phyloP scores from a whole-genome alignment of 1,140 invertebrate genomes.

The Lasaia peninsularis region DNA sequence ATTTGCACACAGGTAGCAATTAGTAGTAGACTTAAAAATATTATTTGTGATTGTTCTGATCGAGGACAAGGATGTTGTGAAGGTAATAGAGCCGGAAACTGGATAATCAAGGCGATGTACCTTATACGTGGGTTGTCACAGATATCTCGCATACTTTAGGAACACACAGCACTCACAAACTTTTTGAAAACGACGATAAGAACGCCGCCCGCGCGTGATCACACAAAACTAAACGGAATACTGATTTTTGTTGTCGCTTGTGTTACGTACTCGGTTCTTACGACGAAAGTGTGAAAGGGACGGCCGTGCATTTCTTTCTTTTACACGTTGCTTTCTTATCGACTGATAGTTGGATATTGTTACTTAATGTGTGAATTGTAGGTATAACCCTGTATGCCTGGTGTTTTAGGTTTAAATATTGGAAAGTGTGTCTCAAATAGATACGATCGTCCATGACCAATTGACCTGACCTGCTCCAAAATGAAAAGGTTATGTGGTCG shows the following conservation, averaged over 20 bases:
- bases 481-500: no score
- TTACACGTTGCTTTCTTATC: slow-evolving; percentile 55
- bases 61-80: slow-evolving; percentile 65
- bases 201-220: slow-evolving; percentile 52
- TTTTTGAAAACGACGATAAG: background rate
- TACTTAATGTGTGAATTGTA: no score
- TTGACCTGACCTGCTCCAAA: no score
- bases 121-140: background rate
- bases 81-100: background rate
- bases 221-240: slow-evolving; percentile 62
- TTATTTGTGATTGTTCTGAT: slow-evolving; percentile 51
- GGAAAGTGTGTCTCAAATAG: background rate
- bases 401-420: background rate
- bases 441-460: no score
- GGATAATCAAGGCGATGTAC: background rate
- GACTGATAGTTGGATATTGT: no score
- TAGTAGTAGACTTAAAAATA: no score
- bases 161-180: slow-evolving; percentile 55
- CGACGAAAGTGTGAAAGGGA: slow-evolving; percentile 66
- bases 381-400: no score
- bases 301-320: slow-evolving; percentile 63
- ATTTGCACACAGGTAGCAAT: no score
- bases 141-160: background rate
- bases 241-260: slow-evolving; percentile 23
- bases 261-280: slow-evolving; percentile 42